Evolutionary conservation across 2,888 invertebrate genomes (phyloP).

Genomic region (Hanleya hanleyi): DNA sequence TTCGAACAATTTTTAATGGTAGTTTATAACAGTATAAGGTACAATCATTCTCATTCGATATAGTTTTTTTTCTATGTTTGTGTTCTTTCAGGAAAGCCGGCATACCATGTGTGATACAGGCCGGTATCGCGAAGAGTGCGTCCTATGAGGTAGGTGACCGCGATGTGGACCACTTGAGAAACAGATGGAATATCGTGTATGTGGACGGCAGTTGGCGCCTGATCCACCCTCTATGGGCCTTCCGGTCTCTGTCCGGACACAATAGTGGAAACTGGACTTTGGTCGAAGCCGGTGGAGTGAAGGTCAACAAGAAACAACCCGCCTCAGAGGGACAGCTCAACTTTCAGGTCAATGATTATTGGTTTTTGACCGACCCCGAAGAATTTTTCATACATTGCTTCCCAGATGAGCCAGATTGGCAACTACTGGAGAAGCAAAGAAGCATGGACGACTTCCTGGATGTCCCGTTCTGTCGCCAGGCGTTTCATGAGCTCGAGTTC

Average conservation of each 20-base stretch:
- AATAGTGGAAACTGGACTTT: constrained; percentile 4
- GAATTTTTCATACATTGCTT: constrained; percentile 54
- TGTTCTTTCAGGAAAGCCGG: constrained; percentile 48
- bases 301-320: constrained; percentile 16
- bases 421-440: constrained; percentile 47
- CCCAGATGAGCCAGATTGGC: constrained; percentile 57
- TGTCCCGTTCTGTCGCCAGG: constrained; percentile 53
- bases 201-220: constrained; percentile 60
- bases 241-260: constrained; percentile 33
- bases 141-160: constrained; percentile 54
- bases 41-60: no score
- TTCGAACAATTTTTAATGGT: no score
- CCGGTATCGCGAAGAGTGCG: constrained; percentile 57
- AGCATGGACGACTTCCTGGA: constrained; percentile 45
- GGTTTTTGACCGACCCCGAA: constrained; percentile 61
- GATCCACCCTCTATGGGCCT: constrained; percentile 60
- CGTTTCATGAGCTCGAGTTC: constrained; percentile 51
- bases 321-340: constrained; percentile 27
- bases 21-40: no score
- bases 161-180: constrained; percentile 42
- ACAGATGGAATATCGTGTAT: constrained; percentile 61
- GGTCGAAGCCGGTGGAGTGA: constrained; percentile 3
- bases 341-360: constrained; percentile 55
- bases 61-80: background rate
- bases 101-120: constrained; percentile 57